Conservation (phyloP, 2,113 vertebrate species). For the Spea multiplicata region DNA sequence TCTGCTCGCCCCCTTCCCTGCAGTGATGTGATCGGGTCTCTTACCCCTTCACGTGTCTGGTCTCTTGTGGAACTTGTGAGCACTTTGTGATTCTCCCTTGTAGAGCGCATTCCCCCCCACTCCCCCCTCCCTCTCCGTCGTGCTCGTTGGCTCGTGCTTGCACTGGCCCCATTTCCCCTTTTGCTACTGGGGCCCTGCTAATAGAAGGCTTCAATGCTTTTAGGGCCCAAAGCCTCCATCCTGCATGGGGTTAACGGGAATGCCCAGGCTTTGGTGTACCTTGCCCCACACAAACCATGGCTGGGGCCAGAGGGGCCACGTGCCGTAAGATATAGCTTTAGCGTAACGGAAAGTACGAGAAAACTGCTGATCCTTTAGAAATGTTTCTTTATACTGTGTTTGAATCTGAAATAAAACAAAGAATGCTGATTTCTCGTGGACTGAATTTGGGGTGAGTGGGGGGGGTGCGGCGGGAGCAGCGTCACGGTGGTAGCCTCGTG, state of each 20-base stretch:
- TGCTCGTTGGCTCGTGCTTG: background rate
- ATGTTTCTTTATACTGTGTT: conserved; percentile 46
- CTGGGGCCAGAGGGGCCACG: conserved; percentile 4
- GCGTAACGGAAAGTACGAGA: conserved; percentile 9
- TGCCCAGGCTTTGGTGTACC: background rate
- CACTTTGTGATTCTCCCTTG: background rate
- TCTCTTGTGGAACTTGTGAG: conserved; percentile 24
- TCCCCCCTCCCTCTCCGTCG: too few relatives aligned
- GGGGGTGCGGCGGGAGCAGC: too few relatives aligned
- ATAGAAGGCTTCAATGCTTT: conserved; percentile 6
- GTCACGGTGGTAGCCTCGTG: too few relatives aligned
- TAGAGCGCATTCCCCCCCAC: background rate
- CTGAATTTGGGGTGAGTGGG: too few relatives aligned
- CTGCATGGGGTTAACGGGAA: conserved; percentile 29
- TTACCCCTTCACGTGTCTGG: conserved; percentile 28
- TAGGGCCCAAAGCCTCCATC: too few relatives aligned
- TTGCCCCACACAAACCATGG: conserved; percentile 19
- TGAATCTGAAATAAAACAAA: conserved; percentile 31
- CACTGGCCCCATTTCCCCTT: background rate
- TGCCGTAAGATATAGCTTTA: conserved; percentile 22
- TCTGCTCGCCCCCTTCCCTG: conserved; percentile 16
- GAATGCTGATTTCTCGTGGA: background rate
- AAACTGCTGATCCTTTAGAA: conserved; percentile 36
- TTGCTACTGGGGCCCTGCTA: background rate
- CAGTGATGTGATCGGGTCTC: conserved; percentile 1